phyloP scores from a whole-genome alignment of 2,797 vertebrate genomes.

The Notoglanidium macrostoma region DNA sequence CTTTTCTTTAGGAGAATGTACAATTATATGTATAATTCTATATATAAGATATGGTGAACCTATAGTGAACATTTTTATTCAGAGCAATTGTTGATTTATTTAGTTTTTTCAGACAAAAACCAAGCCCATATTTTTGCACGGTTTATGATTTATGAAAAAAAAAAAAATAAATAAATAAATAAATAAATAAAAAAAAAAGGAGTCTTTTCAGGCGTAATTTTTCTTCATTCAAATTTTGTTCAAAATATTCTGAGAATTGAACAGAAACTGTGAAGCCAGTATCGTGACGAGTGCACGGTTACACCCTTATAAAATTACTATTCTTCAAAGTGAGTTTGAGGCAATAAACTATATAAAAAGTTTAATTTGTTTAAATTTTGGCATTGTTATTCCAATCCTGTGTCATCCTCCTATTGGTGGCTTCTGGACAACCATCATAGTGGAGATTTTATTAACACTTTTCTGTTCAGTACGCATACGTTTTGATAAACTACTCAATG shows the following conservation, averaged over 20 bases:
- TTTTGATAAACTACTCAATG: not conserved
- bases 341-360: not conserved
- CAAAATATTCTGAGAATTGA: not conserved
- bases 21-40: not conserved
- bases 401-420: no score
- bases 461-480: no score
- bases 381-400: not conserved
- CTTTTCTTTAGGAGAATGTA: not conserved
- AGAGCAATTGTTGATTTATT: not conserved
- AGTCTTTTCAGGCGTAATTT: not conserved
- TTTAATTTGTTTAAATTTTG: not conserved
- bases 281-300: not conserved
- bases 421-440: no score
- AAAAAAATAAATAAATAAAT: no score
- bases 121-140: not conserved
- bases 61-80: not conserved
- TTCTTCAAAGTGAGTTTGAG: not conserved
- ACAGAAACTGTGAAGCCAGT: not conserved
- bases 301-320: not conserved
- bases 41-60: not conserved
- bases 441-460: no score
- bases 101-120: not conserved
- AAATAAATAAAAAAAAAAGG: not conserved
- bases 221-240: not conserved
- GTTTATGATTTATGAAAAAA: not conserved